Evolutionary conservation across 1,140 invertebrate genomes (phyloP), one percentile per base, ranked within the genome.

Genomic region (Drosophila ananassae): DNA sequence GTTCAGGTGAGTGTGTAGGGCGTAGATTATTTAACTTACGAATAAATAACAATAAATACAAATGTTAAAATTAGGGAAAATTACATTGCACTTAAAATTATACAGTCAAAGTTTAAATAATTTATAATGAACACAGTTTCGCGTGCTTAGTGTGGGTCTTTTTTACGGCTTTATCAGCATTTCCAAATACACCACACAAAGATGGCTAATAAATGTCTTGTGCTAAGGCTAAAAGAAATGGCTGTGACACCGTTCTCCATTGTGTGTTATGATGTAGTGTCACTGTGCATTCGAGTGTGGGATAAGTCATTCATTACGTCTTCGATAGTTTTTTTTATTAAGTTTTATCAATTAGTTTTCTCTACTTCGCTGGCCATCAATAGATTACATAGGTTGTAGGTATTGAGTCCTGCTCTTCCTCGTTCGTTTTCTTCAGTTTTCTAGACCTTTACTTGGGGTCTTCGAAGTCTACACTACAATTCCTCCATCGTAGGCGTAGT

Each of bases 401-500:
- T 58, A 12, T 12, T 71, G 52, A 61, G 37, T 46, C 25, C 51
- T 32, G 21, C 17, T 2, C 4, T 47, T 1, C 55, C 57, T 41
- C 34, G 10, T 37, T 51, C 46, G 9, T 57, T 17, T 46, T 13
- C 22, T 10, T 21, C 13, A 17, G 17, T 13, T 34, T 66, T 53
- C n/a, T 21, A 17, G 41, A 44, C 41, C 32, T 13, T 34, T 39
- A 4, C 68, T 57, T 51, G 12, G 21, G 10, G 39, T 1, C 41
- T 17, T 17, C 17, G 13, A 6, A 41, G 24, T 55, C 85, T 91
- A 91, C 50, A 91, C 73, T 59, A 83, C 76, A 55, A 90, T 75
- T 12, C 91, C 91, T n/a, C 91, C 91, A 56, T 92, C 91, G 47
- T 92, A 92, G 46, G 91, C 91, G 58, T 92, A 92, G 77, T 91